Conservation (phyloP, 2,797 vertebrate genomes). For the Hyperoplus immaculatus region DNA sequence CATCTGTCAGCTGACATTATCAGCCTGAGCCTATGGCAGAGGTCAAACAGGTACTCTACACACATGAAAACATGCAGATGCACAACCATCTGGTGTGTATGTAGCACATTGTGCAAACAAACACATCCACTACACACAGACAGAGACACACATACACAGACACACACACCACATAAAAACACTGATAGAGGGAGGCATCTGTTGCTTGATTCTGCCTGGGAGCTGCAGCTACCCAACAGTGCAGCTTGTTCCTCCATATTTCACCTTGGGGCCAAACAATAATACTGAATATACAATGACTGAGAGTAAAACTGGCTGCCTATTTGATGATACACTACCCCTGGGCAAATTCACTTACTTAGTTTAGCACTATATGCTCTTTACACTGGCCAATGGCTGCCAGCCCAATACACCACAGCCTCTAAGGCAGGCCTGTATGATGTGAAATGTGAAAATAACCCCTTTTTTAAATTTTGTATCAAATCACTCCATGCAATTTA, state of each 20-base stretch:
- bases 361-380: conserved; percentile 45
- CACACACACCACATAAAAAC: conserved; percentile 42
- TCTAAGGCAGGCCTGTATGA: conserved; percentile 10
- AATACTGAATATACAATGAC: conserved; percentile 59
- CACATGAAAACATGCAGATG: conserved; percentile 45
- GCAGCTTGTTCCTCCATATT: conserved; percentile 48
- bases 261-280: conserved; percentile 60
- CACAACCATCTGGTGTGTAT: conserved; percentile 55
- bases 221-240: conserved; percentile 50
- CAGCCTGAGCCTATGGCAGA: conserved; percentile 56
- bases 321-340: conserved; percentile 62
- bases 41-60: conserved; percentile 69
- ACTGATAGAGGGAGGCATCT: conserved; percentile 55
- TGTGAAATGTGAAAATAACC: conserved; percentile 19
- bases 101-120: conserved; percentile 8
- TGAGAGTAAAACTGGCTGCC: conserved; percentile 47
- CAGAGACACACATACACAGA: neutral
- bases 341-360: conserved; percentile 56
- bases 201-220: conserved; percentile 61
- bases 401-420: conserved; percentile 6
- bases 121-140: neutral
- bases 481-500: neutral
- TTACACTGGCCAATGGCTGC: conserved; percentile 35
- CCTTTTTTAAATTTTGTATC: conserved; percentile 2
- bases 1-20: conserved; percentile 74